phyloP scores from a whole-genome alignment of 2,797 vertebrate species.

The Alca torda region DNA sequence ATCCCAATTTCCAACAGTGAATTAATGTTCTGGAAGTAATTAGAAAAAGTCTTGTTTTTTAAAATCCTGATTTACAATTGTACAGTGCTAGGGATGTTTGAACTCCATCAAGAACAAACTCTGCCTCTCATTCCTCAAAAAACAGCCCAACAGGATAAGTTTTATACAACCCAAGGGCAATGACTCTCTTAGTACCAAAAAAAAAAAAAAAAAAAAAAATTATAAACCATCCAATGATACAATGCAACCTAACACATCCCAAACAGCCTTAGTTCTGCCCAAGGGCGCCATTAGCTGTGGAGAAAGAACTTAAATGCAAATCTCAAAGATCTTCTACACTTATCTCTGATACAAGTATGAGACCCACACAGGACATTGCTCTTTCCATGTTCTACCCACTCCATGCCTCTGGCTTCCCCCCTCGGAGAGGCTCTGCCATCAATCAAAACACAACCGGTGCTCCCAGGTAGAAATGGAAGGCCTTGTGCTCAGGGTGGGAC shows the following conservation, averaged over 20 bases:
- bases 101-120: not conserved
- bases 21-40: constrained; percentile 29
- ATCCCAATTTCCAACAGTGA: not conserved
- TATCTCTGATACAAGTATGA: not conserved
- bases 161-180: not conserved
- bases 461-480: not conserved
- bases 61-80: not conserved
- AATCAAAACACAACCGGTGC: not conserved
- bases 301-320: not conserved
- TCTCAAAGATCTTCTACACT: not conserved
- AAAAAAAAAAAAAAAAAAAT: too few species aligned
- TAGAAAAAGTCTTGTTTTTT: not conserved
- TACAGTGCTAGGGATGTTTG: not conserved
- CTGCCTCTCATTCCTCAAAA: not conserved
- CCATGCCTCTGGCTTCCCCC: not conserved
- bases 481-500: not conserved
- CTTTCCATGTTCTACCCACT: not conserved
- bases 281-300: not conserved
- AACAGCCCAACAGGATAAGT: not conserved
- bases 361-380: not conserved
- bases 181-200: not conserved
- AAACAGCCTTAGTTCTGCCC: not conserved
- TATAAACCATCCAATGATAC: not conserved
- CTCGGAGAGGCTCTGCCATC: not conserved
- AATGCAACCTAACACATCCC: not conserved